A percentile compares a stretch with the other conserved stretches of the same genome.
Conservation (phyloP, 2,113 vertebrate species). For the Ramphastos sulfuratus region DNA sequence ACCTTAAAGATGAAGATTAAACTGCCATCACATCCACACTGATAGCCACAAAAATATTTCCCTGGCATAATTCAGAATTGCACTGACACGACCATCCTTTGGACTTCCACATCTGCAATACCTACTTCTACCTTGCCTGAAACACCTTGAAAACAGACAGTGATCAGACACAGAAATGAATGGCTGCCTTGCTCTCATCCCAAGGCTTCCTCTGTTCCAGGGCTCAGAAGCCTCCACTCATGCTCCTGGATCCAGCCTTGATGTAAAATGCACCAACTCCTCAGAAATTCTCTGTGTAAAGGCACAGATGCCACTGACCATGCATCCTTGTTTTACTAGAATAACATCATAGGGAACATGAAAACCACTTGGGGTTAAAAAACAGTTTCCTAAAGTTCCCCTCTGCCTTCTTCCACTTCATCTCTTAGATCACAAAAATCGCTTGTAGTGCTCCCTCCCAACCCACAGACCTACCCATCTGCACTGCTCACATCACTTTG, state of each 20-base stretch:
- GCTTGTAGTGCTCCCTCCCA: background rate
- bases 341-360: background rate
- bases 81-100: background rate
- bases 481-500: background rate
- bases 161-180: background rate
- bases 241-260: background rate
- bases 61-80: background rate
- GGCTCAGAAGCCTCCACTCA: background rate
- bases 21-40: background rate
- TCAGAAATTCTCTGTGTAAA: background rate
- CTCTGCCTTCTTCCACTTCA: background rate
- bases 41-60: background rate
- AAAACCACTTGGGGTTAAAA: background rate
- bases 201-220: background rate
- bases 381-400: background rate
- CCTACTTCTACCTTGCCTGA: background rate
- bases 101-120: background rate
- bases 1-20: background rate
- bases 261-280: background rate
- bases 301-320: background rate
- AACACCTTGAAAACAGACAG: background rate
- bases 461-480: background rate
- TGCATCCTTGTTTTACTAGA: background rate
- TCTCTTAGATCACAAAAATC: background rate
- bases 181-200: background rate